Evolutionary conservation across 2,113 vertebrate species (phyloP), one percentile per base, ranked within the genome.

Genomic region (Chloropsis hardwickii): DNA sequence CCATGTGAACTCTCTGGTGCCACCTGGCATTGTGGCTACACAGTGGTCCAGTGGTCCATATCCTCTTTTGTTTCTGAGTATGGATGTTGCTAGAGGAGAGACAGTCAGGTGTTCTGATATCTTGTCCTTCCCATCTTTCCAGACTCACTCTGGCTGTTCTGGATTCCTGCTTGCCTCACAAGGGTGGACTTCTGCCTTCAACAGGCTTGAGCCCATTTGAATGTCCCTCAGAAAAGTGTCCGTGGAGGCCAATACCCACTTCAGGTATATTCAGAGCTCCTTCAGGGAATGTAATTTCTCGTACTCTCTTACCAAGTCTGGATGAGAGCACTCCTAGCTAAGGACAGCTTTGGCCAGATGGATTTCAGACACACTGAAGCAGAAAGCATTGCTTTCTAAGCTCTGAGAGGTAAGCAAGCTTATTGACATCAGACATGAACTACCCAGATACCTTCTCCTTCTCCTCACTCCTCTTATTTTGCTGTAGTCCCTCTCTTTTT

Each of bases 21-120:
- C 51, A 40, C 31, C 19, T 61, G 14, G 18, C n/a, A 20, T 27
- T 42, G 53, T 16, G n/a, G 70, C 15, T 79, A 21, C 29, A 5
- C 17, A 33, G 18, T 8, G 25, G 16, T 61, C 19, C 20, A 27
- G n/a, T 29, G 44, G 17, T 70, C 14, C 27, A 10, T 20, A 69
- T 10, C 8, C 20, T 39, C 16, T 62, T 65, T 39, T 27, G 9
- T 57, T 64, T 48, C 76, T 66, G 39, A 44, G 19, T 16, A 47
- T 15, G 31, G n/a, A 29, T 61, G 18, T 53, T 70, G 12, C 25
- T 42, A 86, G 67, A 66, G 54, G 12, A 73, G 11, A 61, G 18
- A 51, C 6, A 44, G 15, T 10, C 23, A 57, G 10, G 20, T 47
- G 15, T 42, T 60, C 29, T 0, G 0, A 21, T 16, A 44, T 39